phyloP scores from a whole-genome alignment of 2,113 vertebrate genomes.

The Arvicanthis niloticus region DNA sequence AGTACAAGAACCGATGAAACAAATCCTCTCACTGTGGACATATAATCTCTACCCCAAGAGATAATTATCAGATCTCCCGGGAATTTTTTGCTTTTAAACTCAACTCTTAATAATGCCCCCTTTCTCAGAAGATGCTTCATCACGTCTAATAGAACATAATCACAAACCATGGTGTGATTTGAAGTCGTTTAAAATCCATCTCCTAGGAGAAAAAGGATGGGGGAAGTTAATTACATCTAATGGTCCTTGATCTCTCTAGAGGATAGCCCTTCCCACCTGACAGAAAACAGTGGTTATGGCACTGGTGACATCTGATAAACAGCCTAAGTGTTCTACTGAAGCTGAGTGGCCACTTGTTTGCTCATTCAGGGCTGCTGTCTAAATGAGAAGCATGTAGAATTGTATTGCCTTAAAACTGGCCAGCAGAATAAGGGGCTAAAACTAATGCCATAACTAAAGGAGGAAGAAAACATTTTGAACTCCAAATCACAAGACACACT shows the following conservation, averaged over 20 bases:
- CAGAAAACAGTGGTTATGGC: constrained; percentile 54
- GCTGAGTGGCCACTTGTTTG: constrained; percentile 24
- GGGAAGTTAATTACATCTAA: constrained; percentile 61
- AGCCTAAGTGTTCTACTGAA: constrained; percentile 38
- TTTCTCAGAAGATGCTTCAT: constrained; percentile 69
- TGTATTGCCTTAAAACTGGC: background rate
- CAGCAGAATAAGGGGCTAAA: constrained; percentile 7
- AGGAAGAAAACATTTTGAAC: constrained; percentile 42
- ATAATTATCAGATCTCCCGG: constrained; percentile 74
- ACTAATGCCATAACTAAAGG: background rate
- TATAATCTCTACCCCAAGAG: constrained; percentile 65
- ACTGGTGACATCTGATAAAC: constrained; percentile 46
- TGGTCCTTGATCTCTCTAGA: constrained; percentile 65
- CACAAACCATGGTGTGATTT: constrained; percentile 27
- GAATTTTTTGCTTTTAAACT: constrained; percentile 75
- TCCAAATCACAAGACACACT: background rate
- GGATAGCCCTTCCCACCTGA: constrained; percentile 62
- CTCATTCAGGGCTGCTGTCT: background rate
- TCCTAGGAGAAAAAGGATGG: constrained; percentile 45
- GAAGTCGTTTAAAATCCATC: constrained; percentile 48
- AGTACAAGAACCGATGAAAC: constrained; percentile 48
- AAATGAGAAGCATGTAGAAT: constrained; percentile 7
- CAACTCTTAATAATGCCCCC: constrained; percentile 66
- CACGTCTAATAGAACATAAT: constrained; percentile 73
- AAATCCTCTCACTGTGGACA: constrained; percentile 68